Evolutionary conservation across 2,797 vertebrate genomes (phyloP).

Genomic region (Columba guinea): DNA sequence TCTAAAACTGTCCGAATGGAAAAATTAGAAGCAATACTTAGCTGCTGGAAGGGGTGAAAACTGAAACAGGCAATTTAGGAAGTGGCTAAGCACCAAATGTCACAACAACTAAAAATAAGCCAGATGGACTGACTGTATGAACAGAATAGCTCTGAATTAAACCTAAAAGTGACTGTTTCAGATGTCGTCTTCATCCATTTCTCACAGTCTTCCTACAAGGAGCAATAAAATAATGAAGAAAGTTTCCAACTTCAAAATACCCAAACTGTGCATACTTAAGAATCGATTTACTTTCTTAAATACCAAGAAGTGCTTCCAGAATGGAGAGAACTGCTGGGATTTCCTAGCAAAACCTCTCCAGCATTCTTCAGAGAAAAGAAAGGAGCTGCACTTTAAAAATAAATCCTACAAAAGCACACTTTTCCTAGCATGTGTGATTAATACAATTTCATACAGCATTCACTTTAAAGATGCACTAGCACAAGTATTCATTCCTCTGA

Average conservation of each 20-base stretch:
- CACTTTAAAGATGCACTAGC: constrained; percentile 3
- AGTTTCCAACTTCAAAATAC: background rate
- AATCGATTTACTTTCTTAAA: constrained; percentile 36
- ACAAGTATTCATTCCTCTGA: constrained; percentile 4
- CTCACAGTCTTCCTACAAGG: background rate
- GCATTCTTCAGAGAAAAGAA: background rate
- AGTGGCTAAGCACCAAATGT: background rate
- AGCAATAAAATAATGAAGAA: background rate
- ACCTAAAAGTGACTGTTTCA: background rate
- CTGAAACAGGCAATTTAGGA: constrained; percentile 1
- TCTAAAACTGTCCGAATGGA: background rate
- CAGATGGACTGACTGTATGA: background rate
- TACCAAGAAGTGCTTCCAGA: background rate
- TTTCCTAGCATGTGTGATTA: constrained; percentile 13
- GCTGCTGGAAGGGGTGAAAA: background rate
- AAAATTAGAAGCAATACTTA: background rate
- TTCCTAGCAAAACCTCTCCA: constrained; percentile 9
- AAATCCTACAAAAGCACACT: constrained; percentile 13
- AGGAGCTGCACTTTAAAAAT: background rate
- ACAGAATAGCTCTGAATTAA: background rate
- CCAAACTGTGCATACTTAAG: background rate
- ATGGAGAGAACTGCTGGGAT: background rate
- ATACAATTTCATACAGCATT: constrained; percentile 26
- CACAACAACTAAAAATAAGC: background rate
- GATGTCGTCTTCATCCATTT: background rate